These are phyloP conservation scores for Chaenocephalus aceratus DNA, from an alignment of 2,113 vertebrate species.

Conservation along the genomic window DNA sequence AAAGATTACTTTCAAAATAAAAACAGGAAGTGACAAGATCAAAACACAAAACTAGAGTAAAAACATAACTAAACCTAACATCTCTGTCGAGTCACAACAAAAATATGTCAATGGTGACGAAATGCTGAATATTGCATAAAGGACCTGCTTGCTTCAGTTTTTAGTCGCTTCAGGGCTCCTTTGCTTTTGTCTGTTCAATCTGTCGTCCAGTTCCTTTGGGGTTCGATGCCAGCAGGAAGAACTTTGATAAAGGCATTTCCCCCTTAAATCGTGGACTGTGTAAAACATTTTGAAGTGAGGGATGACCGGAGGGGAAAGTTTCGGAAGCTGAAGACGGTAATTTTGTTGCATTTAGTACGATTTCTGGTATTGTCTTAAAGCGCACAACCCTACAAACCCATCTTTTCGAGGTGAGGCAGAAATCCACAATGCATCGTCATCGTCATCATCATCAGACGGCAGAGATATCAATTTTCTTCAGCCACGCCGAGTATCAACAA, in stretches of 20 bases:
- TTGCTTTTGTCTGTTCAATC: no score
- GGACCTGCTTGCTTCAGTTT: background rate
- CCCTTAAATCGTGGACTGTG: background rate
- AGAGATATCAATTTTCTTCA: conserved; percentile 29
- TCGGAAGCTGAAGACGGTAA: background rate
- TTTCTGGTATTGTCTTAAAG: background rate
- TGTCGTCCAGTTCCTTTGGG: background rate
- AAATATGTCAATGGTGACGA: background rate
- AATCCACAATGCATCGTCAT: no score
- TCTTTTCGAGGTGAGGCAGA: background rate
- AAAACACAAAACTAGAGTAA: no score
- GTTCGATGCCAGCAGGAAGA: background rate
- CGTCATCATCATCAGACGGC: background rate
- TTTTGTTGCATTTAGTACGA: background rate
- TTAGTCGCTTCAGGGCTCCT: no score
- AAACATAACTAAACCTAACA: no score
- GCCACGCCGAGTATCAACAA: conserved; percentile 52
- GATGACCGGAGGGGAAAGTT: background rate
- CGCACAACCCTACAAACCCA: background rate
- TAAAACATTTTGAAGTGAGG: background rate
- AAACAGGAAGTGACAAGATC: no score
- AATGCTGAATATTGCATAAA: background rate
- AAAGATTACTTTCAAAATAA: no score
- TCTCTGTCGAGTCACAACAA: no score
- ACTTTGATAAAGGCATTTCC: no score